Base-by-base conservation (phyloP, 2,888 invertebrate species). In the Conus canariensis region DNA sequence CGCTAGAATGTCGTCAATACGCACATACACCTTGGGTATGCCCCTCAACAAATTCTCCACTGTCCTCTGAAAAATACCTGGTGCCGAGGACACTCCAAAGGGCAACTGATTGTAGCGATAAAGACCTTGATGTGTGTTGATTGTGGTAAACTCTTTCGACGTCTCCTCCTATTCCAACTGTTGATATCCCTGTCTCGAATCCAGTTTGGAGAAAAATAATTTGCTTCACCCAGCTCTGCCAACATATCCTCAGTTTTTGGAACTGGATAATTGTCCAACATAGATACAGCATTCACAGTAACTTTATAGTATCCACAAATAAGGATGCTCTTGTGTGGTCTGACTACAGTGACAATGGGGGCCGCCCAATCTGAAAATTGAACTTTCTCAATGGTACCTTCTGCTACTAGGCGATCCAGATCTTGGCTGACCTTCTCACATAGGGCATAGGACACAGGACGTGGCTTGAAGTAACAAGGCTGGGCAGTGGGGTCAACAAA, bases 1-100 rank as follows among this genome's bases (percentile, higher is more conserved):
- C 16, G 93, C 77, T 12, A 92, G 88, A 25, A 93, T 92, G 80
- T 94, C 93, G 88, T 94, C 94, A 25, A 93, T 85, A 64, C 92
- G 92, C 14, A 85, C 89, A 25, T 88, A 88, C 6, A 92, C 91
- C 7, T 56, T 86, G 5, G 91, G 88, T 0, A 93, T 88, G 9
- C 92, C 92, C 8, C 85, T 87, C 60, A 93, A 77, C 14, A 92
- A 60, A 3, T 89, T 85, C 19, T 94, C 94, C 93, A 94, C 93
- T 22, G 91, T 88, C 0, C 85, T 6, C 86, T 93, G 93, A 86
- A 93, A 93, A 25, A 93, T 90, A 16, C 64, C 90, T n/a, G 91
- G 91, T 6, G 92, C 91, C 12, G 91, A 87, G 10, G 90, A 90
- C 14, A 93, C 90, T 7, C 92, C 92, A 90, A 88, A 93, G 16